Base-by-base conservation (phyloP, 2,888 invertebrate species). In the Aromia moschata region DNA sequence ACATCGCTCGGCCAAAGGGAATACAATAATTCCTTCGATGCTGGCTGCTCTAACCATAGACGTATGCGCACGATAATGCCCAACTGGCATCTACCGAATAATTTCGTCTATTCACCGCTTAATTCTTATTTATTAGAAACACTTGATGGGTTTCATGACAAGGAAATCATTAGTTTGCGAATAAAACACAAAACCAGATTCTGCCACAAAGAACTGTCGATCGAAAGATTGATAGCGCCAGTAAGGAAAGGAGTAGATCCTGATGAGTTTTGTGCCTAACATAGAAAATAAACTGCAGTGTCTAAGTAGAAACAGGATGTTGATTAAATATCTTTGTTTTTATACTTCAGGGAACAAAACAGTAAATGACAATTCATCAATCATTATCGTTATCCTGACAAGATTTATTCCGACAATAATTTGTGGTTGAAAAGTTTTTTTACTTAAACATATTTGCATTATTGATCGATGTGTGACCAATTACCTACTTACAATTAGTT, bases 11-110 rank as follows among this genome's bases (percentile, higher is more conserved):
- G 0, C 5, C 25, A 25, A 43, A 43, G 43, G 43, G 25, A 43
- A 43, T 43, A 25, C 43, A 43, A 25, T 43, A 43, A 43, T 43
- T 18, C 11, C 11, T 43, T 25, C 43, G 16, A 11, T 16, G 14
- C 12, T 43, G 18, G 18, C 4, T 16, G 17, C 11, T 18, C 10
- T 41, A 41, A 41, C 41, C 17, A 20, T 43, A 43, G 20, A 43
- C 43, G 12, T 41, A 41, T 20, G 43, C 12, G 25, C 43, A 43
- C 43, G 43, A 43, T 43, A 43, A 43, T 43, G 25, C 43, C 11
- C 12, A 20, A 20, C 16, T 43, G 43, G 43, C 25, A 43, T 43
- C 43, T 43, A 43, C 18, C 25, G 43, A 25, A 43, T 25, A 12
- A 43, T 12, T 43, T 43, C 14, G 43, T 43, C 43, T 43, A 25